These are phyloP conservation scores for Drosophila nigromelanica DNA, from an alignment of 1,140 invertebrate species.

Conservation along the genomic window DNA sequence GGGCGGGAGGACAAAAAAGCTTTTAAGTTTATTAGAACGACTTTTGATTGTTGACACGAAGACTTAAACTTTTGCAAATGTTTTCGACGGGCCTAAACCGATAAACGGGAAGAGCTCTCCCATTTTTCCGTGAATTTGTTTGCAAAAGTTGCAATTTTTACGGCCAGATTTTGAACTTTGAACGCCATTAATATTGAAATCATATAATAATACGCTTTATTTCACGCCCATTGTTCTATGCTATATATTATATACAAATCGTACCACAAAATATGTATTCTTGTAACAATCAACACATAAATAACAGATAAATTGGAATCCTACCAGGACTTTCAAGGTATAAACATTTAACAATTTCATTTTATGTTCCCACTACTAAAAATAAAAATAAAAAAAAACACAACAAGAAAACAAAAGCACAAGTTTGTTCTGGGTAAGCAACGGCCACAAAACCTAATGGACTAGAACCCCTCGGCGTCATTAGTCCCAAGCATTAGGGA, in stretches of 20 bases:
- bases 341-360: conserved; percentile 79
- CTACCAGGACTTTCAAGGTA: conserved; percentile 84
- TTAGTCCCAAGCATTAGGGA: conserved; percentile 49
- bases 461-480: conserved; percentile 74
- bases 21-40: conserved; percentile 76
- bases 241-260: conserved; percentile 54
- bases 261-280: conserved; percentile 62
- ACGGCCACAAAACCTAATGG: conserved; percentile 69
- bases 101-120: not conserved
- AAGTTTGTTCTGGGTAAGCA: conserved; percentile 58
- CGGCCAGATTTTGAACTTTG: conserved; percentile 13
- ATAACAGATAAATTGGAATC: conserved; percentile 84
- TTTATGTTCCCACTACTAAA: conserved; percentile 48
- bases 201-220: conserved; percentile 76
- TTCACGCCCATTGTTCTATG: conserved; percentile 65
- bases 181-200: conserved; percentile 44
- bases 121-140: not conserved
- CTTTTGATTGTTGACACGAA: conserved; percentile 75
- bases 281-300: conserved; percentile 76
- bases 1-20: conserved; percentile 38
- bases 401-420: conserved; percentile 39
- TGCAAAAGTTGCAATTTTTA: conserved; percentile 65
- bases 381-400: conserved; percentile 8
- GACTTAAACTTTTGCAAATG: conserved; percentile 43
- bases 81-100: conserved; percentile 15